A percentile compares a stretch with the other conserved stretches of the same genome.
These are phyloP conservation scores for Drosophila novamexicana DNA, from an alignment of 1,140 invertebrate genomes.

Conservation along the genomic window DNA sequence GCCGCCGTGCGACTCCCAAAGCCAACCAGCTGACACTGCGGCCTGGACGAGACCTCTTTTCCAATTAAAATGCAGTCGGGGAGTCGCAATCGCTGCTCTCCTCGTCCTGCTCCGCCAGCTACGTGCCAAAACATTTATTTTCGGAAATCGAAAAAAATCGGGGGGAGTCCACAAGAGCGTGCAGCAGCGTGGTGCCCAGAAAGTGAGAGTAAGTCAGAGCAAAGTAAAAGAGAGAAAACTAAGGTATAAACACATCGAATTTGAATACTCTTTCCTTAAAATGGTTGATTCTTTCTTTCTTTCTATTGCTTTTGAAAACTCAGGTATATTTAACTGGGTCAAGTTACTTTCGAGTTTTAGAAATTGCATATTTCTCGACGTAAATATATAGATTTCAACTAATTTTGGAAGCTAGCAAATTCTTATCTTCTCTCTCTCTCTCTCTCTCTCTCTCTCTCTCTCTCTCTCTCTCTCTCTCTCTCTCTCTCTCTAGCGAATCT, in stretches of 20 bases:
- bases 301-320: no score
- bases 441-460: no score
- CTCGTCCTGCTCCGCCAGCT: slow-evolving; percentile 56
- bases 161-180: slow-evolving; percentile 2
- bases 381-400: no score
- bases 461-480: no score
- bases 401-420: no score
- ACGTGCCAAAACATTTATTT: slow-evolving; percentile 66
- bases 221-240: neutral
- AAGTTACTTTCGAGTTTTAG: no score
- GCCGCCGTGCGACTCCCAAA: slow-evolving; percentile 35
- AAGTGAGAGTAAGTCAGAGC: slow-evolving; percentile 60
- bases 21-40: slow-evolving; percentile 47
- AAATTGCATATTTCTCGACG: no score
- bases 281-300: no score
- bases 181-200: slow-evolving; percentile 11
- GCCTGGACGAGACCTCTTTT: slow-evolving; percentile 41
- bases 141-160: slow-evolving; percentile 76
- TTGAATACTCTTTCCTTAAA: slow-evolving; percentile 23
- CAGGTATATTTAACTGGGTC: no score
- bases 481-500: no score
- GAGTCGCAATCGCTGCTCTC: slow-evolving; percentile 15
- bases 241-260: slow-evolving; percentile 5
- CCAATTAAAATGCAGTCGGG: slow-evolving; percentile 74
- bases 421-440: no score